Evolutionary conservation across 2,888 invertebrate species (phyloP), one percentile per base, ranked within the genome.

Genomic region (Matsumyia berberina): DNA sequence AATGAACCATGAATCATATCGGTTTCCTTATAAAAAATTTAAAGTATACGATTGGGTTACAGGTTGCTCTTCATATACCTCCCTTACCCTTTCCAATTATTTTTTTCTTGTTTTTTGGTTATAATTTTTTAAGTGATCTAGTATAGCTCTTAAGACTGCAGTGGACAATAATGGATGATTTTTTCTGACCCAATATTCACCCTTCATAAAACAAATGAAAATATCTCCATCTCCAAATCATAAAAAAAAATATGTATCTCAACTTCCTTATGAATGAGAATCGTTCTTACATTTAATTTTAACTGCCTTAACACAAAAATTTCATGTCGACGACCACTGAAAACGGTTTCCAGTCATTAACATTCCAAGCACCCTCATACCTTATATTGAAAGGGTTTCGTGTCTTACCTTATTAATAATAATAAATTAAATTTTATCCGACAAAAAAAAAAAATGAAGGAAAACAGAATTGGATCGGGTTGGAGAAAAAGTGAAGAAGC

Each of bases 351-450:
- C 12, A 37, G 58, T 42, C 72, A 72, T 79, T 72, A 72, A 72
- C 42, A 60, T 67, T 67, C 42, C 44, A 60, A 72, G 35, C 42
- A 60, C 58, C 58, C 42, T 39, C 53, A 46, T 73, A 12, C 19
- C n/a, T 29, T 24, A 44, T 53, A 35, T 11, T 31, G 15, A 53
- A 53, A 55, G 55, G 53, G 73, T 33, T 69, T 24, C 44, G 31
- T 53, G 53, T 62, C 53, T 53, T 64, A 55, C 62, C 73, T 62
- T 73, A 73, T 73, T 73, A 73, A 73, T 73, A 64, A 72, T 62
- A 72, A 62, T 72, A 62, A 72, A 62, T 72, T 62, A 72, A 72
- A 62, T 64, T 64, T 55, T 35, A 33, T 55, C 33, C 35, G 2
- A 31, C 31, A 73, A 53, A 31, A 46, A 49, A 46, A n/a, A 49